Conservation (phyloP, 2,113 vertebrate species). For the Microcebus lehilahytsara region DNA sequence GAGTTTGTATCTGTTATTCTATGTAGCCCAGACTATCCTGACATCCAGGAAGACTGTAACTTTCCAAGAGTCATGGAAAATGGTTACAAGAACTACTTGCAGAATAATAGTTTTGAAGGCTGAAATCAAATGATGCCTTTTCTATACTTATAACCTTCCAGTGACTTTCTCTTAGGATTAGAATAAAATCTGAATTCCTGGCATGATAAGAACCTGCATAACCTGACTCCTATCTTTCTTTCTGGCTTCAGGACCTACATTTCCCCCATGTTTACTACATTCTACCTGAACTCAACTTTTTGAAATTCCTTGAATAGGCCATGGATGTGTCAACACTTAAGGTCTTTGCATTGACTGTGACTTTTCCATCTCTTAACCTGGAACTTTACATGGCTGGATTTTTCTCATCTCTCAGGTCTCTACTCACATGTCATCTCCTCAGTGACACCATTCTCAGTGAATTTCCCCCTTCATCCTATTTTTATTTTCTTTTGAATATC, state of each 20-base stretch:
- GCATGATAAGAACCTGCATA: not conserved
- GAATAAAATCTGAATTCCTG: conserved; percentile 40
- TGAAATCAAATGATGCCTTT: not conserved
- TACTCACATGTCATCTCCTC: not conserved
- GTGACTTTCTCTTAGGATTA: not conserved
- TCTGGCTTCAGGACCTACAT: not conserved
- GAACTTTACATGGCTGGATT: not conserved
- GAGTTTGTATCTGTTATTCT: not conserved
- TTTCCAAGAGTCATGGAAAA: not conserved
- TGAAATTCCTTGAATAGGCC: not conserved
- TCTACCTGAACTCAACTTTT: not conserved
- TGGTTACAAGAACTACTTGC: not conserved
- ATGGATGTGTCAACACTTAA: not conserved
- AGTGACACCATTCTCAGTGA: not conserved
- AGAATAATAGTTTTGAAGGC: conserved; percentile 8
- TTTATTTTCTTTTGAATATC: not conserved
- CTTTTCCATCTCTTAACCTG: not conserved
- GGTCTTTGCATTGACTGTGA: not conserved
- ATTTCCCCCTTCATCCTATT: not conserved
- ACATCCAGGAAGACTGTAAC: not conserved
- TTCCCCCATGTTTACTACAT: not conserved
- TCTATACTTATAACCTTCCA: not conserved
- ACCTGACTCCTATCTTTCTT: not conserved
- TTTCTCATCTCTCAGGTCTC: not conserved
- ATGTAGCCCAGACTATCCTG: not conserved